Evolutionary conservation across 2,113 vertebrate genomes (phyloP).

Genomic region (Rousettus leschenaultii): DNA sequence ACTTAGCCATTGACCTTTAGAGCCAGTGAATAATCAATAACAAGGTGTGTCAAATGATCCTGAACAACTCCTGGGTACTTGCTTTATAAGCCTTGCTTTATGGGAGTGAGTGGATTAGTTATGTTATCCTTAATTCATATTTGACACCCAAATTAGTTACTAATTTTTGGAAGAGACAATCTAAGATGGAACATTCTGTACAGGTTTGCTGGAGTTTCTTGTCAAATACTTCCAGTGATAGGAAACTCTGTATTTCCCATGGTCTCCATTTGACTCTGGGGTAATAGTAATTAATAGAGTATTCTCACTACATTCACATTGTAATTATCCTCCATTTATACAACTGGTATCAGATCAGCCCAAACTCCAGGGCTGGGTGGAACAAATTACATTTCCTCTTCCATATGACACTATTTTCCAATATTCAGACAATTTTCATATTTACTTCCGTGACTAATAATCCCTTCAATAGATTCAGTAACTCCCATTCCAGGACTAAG

Average conservation of each 20-base stretch:
- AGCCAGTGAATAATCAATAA: not conserved
- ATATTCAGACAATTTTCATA: not conserved
- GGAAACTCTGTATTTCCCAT: not conserved
- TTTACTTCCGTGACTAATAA: not conserved
- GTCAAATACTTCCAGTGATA: not conserved
- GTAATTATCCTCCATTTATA: not conserved
- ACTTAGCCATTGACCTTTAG: not conserved
- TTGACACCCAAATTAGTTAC: not conserved
- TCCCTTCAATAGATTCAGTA: not conserved
- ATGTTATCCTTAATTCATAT: not conserved
- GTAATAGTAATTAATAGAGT: not conserved
- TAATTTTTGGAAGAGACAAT: not conserved
- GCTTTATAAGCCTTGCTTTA: not conserved
- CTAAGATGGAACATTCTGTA: not conserved
- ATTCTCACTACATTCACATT: not conserved
- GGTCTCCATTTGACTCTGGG: not conserved
- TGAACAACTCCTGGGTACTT: not conserved
- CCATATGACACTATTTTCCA: not conserved
- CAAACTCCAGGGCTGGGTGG: not conserved
- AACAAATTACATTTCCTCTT: not conserved
- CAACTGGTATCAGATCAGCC: not conserved
- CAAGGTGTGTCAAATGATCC: not conserved
- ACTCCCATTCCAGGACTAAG: not conserved
- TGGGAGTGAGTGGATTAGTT: not conserved
- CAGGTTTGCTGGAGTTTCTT: not conserved